A percentile compares a stretch with the other conserved stretches of the same genome.
These are phyloP conservation scores for Odontophorus gujanensis DNA, from an alignment of 2,113 vertebrate genomes.

Conservation along the genomic window DNA sequence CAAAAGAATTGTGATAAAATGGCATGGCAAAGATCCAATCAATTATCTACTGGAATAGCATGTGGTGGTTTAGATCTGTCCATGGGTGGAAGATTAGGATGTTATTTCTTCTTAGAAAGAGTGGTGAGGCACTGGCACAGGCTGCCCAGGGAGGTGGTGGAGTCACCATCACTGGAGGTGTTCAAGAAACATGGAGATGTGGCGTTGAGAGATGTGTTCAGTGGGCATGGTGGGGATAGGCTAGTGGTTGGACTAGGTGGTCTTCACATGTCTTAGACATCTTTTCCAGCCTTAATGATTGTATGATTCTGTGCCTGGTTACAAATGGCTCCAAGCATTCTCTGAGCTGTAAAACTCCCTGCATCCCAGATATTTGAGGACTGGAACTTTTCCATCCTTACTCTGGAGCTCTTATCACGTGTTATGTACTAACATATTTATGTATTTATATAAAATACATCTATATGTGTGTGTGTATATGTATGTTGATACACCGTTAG, in stretches of 20 bases:
- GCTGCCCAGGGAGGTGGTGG: too few relatives aligned
- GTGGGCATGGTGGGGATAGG: too few relatives aligned
- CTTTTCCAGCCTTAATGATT: too few relatives aligned
- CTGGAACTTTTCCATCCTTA: neutral
- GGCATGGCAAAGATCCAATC: neutral
- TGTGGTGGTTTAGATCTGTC: neutral
- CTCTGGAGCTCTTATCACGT: neutral
- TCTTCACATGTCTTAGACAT: too few relatives aligned
- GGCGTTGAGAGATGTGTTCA: too few relatives aligned
- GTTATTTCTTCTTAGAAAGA: neutral
- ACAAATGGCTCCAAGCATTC: neutral
- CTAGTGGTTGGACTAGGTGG: too few relatives aligned
- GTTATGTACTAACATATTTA: neutral
- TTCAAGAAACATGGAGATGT: too few relatives aligned
- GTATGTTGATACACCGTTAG: neutral
- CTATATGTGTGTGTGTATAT: neutral
- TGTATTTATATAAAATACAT: too few relatives aligned
- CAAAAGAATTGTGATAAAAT: neutral
- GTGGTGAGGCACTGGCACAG: too few relatives aligned
- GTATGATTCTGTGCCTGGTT: neutral
- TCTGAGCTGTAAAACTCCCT: neutral
- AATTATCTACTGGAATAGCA: neutral
- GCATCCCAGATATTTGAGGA: neutral
- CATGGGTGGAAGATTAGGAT: neutral
- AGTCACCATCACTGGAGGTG: too few relatives aligned